Evolutionary conservation across 2,888 invertebrate species (phyloP).

Genomic region (Megamerina dolium): DNA sequence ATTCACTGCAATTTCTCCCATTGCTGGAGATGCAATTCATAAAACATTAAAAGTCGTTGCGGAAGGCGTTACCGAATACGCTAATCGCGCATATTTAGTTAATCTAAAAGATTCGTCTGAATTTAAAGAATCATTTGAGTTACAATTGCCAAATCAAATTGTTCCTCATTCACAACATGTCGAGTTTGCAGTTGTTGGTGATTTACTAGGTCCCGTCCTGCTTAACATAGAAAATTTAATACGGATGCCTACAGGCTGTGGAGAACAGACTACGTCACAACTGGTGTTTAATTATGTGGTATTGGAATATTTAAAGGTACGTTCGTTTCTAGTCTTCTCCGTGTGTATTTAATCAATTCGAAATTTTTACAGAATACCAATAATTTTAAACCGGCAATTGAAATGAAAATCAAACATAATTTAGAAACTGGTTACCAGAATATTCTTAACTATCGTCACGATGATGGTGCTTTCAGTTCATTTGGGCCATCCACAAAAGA

Average conservation of each 20-base stretch:
- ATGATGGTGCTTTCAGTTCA: slow-evolving; percentile 85
- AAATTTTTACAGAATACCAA: slow-evolving; percentile 33
- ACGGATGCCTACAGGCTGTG: slow-evolving; percentile 63
- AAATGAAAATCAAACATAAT: slow-evolving; percentile 52
- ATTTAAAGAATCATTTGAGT: slow-evolving; percentile 59
- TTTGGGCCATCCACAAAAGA: slow-evolving; percentile 56
- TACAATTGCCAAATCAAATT: slow-evolving; percentile 70
- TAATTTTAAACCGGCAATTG: slow-evolving; percentile 62
- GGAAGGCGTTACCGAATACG: slow-evolving; percentile 71
- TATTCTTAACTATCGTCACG: slow-evolving; percentile 75
- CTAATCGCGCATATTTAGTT: slow-evolving; percentile 66
- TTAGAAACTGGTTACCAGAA: slow-evolving; percentile 87
- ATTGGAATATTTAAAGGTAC: slow-evolving; percentile 74
- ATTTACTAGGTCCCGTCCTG: slow-evolving; percentile 57
- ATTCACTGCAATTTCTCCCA: slow-evolving; percentile 67
- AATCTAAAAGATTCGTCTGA: slow-evolving; percentile 58
- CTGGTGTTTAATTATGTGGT: slow-evolving; percentile 67
- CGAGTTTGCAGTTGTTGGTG: slow-evolving; percentile 55
- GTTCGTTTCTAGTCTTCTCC: too few species aligned
- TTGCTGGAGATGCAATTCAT: slow-evolving; percentile 73
- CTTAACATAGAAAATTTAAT: slow-evolving; percentile 60
- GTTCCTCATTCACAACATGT: slow-evolving; percentile 58
- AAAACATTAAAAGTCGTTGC: slow-evolving; percentile 69
- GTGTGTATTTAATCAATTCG: too few species aligned
- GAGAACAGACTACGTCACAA: slow-evolving; percentile 67